Evolutionary conservation across 2,888 invertebrate species (phyloP).

Genomic region (Shargacucullia verbasci): DNA sequence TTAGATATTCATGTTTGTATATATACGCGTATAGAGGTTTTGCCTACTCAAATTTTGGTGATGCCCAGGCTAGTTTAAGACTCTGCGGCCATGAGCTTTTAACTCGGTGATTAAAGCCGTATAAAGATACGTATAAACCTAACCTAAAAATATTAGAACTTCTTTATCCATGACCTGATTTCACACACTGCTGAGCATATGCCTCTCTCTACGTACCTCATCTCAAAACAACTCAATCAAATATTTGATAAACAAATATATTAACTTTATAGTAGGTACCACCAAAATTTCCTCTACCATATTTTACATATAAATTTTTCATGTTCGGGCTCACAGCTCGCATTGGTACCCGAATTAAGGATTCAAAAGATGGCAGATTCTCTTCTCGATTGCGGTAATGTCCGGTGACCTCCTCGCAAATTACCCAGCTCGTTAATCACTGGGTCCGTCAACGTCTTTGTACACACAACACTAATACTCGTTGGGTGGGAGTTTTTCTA

Average conservation of each 20-base stretch:
- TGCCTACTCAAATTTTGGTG: no score
- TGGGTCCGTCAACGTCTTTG: constrained; percentile 38
- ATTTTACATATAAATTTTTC: constrained; percentile 44
- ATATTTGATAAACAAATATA: constrained; percentile 32
- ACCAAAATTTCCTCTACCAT: constrained; percentile 32
- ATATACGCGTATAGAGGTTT: no score
- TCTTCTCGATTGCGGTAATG: constrained; percentile 56
- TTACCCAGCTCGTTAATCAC: constrained; percentile 69
- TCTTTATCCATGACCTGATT: no score
- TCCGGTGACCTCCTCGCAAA: constrained; percentile 61
- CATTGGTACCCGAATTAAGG: constrained; percentile 36
- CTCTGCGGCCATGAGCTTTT: no score
- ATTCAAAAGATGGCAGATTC: constrained; percentile 47
- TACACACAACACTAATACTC: constrained; percentile 37
- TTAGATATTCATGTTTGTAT: no score
- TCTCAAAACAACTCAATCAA: constrained; percentile 24
- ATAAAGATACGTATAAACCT: no score
- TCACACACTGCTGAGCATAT: no score
- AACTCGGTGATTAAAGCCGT: no score
- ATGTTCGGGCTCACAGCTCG: constrained; percentile 19
- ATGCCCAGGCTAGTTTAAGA: no score
- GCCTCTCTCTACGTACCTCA: no score
- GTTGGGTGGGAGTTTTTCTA: constrained; percentile 30
- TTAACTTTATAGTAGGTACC: constrained; percentile 4
- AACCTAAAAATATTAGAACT: no score